phyloP scores from a whole-genome alignment of 2,113 vertebrate genomes.

The Ellobius talpinus region DNA sequence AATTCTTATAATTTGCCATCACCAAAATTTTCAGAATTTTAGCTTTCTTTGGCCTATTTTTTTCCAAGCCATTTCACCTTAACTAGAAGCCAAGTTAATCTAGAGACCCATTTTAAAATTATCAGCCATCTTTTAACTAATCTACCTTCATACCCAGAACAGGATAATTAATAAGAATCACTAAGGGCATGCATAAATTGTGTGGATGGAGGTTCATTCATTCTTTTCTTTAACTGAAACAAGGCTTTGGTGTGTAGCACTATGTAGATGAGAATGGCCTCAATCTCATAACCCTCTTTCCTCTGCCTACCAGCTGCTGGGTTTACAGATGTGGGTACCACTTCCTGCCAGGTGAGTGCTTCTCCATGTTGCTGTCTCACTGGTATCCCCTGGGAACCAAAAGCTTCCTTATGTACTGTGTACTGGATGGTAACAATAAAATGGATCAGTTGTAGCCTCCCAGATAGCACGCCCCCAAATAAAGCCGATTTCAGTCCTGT shows the following conservation, averaged over 20 bases:
- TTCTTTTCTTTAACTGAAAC: too few relatives aligned
- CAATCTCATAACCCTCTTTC: background rate
- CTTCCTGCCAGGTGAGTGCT: background rate
- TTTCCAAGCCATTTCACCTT: background rate
- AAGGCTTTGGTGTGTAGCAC: background rate
- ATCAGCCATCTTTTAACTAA: background rate
- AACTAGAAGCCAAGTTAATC: background rate
- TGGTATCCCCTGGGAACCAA: background rate
- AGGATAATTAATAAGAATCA: background rate
- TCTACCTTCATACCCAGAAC: background rate
- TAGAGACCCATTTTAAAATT: background rate
- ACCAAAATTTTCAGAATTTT: background rate
- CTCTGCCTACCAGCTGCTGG: background rate
- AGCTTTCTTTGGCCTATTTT: background rate
- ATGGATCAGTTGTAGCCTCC: background rate
- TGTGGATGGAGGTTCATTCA: background rate
- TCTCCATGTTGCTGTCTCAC: background rate
- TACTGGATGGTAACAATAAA: background rate
- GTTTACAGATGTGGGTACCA: background rate
- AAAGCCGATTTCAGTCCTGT: background rate
- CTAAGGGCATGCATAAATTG: background rate
- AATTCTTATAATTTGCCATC: background rate
- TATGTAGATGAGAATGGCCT: background rate
- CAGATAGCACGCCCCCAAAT: background rate
- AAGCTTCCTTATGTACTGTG: background rate